Evolutionary conservation across 2,888 invertebrate genomes (phyloP).

Genomic region (Tolmerus cingulatus): DNA sequence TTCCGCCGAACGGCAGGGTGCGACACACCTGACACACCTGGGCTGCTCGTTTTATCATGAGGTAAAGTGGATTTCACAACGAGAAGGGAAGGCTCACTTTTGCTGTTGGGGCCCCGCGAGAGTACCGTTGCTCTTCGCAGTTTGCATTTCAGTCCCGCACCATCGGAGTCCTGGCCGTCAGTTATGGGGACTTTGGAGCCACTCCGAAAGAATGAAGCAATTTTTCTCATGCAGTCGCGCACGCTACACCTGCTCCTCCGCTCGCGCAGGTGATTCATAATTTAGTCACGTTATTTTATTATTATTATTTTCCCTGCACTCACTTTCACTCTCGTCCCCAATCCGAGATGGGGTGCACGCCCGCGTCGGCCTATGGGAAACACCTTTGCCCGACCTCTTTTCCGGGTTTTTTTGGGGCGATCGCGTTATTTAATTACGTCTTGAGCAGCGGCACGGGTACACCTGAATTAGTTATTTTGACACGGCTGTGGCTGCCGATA

Average conservation of each 20-base stretch:
- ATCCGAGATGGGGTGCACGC: conserved; percentile 21
- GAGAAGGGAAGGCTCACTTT: conserved; percentile 43
- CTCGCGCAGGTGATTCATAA: background rate
- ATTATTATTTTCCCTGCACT: background rate
- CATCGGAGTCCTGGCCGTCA: background rate
- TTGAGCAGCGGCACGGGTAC: background rate
- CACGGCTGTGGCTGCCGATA: background rate
- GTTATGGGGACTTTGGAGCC: conserved; percentile 42
- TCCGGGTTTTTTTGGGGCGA: background rate
- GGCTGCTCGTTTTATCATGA: background rate
- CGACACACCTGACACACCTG: background rate
- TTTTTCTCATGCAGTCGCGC: conserved; percentile 37
- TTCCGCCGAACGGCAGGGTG: background rate
- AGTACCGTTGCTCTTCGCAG: background rate
- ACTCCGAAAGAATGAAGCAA: conserved; percentile 40
- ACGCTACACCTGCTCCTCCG: background rate
- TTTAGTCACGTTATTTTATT: background rate
- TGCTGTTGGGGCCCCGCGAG: conserved; percentile 31
- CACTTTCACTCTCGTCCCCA: conserved; percentile 35
- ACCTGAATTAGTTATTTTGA: background rate
- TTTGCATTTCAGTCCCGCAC: background rate
- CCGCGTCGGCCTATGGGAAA: background rate
- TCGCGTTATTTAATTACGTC: background rate
- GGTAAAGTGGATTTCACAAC: conserved; percentile 11
- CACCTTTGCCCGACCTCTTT: background rate